Percentiles rank a stretch among this genome's conserved stretches.
These are phyloP conservation scores for Neosilurus hyrtlii DNA, from an alignment of 2,797 vertebrate species.

Conservation along the genomic window DNA sequence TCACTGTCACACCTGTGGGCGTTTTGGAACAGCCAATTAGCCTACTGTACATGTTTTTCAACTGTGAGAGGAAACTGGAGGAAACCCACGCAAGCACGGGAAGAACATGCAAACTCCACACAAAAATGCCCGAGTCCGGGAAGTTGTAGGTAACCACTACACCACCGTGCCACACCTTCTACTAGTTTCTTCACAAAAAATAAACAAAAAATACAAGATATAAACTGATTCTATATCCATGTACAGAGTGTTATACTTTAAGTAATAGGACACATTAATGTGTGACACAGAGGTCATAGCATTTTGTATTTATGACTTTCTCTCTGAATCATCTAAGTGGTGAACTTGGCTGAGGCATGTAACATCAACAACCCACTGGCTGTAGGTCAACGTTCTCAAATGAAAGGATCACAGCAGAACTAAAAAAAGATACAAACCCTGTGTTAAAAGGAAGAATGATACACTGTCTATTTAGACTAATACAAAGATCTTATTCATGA, in stretches of 20 bases:
- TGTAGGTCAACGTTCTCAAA: constrained; percentile 10
- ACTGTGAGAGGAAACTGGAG: no score
- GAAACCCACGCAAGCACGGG: no score
- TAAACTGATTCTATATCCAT: neutral
- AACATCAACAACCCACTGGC: constrained; percentile 23
- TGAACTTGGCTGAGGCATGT: constrained; percentile 1
- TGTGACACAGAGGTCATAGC: neutral
- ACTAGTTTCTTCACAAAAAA: neutral
- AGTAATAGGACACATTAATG: neutral
- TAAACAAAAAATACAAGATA: neutral
- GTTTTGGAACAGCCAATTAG: no score
- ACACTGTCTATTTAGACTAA: neutral
- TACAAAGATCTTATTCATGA: constrained; percentile 4
- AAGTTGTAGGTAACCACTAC: no score
- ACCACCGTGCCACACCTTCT: no score
- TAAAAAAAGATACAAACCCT: neutral
- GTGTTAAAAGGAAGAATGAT: neutral
- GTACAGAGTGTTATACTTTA: neutral
- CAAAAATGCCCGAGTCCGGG: no score
- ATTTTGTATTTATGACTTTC: constrained; percentile 17
- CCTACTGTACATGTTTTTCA: no score
- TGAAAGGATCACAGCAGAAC: neutral
- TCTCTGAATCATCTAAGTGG: neutral
- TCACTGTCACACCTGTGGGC: no score
- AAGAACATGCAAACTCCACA: no score